Base-by-base conservation (phyloP, 2,113 vertebrate species). In the Nothobranchius furzeri region DNA sequence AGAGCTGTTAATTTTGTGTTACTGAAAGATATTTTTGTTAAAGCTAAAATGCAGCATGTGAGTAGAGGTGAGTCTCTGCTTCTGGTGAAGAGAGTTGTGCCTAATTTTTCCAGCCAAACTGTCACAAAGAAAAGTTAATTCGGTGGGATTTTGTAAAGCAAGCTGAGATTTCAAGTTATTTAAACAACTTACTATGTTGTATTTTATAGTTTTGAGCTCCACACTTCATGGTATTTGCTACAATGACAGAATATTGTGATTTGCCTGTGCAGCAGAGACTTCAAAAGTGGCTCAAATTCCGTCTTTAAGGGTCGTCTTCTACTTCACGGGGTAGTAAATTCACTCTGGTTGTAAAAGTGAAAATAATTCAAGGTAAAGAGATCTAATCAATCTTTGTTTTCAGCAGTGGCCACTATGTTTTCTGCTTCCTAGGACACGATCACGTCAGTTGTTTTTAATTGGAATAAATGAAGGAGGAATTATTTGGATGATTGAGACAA, bases 371-470 rank as follows among this genome's bases (percentile, higher is more conserved):
- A 50, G 47, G 63, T 58, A 42, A 76, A 81, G 64, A 83, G 79
- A 85, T 86, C 48, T 70, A 82, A 82, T 81, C 68, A 68, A 47
- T 40, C 4, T 64, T 24, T 9, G 56, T 65, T 76, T 71, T 90
- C 87, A 90, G 84, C 85, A 79, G 88, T 73, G 87, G 80, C 85
- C 92, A 88, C 83, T 70, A 64, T 57, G 85, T 30, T 66, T 42
- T n/a, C 61, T n/a, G 61, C 46, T 86, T 85, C 69, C 75, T 69
- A 11, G 50, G 80, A 84, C 72, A 73, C 71, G 60, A 57, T 50
- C 70, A 37, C 55, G 75, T 85, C 81, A 85, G 78, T 73, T 78
- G 91, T 85, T 89, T 91, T 94, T 94, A 95, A 95, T 95, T 96
- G 94, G 93, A 93, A 93, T 82, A 52, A 85, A 90, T 91, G 79